phyloP scores from a whole-genome alignment of 2,888 invertebrate species.

The Cantharis nigra region DNA sequence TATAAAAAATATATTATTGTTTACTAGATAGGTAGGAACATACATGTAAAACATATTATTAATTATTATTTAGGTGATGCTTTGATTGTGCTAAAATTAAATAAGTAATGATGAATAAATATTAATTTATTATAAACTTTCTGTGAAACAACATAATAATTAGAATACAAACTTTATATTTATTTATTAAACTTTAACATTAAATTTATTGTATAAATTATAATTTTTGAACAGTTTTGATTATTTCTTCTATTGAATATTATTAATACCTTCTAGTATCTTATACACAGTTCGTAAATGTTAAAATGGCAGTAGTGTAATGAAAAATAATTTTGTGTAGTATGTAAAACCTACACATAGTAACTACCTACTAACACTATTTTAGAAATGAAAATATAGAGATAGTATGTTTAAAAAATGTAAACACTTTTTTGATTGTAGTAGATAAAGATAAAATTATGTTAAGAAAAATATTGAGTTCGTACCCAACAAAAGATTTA shows the following conservation, averaged over 20 bases:
- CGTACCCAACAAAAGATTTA: constrained; percentile 5
- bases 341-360: neutral
- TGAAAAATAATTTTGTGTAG: neutral
- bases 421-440: neutral
- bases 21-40: no score
- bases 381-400: neutral
- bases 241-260: neutral
- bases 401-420: neutral
- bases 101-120: neutral
- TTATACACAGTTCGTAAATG: neutral
- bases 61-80: neutral
- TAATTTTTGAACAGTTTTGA: neutral
- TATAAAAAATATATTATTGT: no score
- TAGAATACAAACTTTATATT: neutral
- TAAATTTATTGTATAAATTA: neutral
- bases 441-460: constrained; percentile 9
- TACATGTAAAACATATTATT: neutral
- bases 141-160: neutral
- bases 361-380: neutral
- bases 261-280: neutral
- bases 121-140: neutral
- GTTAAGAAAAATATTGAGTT: constrained; percentile 23
- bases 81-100: neutral
- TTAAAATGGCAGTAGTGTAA: neutral
- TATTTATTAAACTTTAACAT: neutral